Conservation (phyloP, 1,140 invertebrate species). For the Luehdorfia chinensis region DNA sequence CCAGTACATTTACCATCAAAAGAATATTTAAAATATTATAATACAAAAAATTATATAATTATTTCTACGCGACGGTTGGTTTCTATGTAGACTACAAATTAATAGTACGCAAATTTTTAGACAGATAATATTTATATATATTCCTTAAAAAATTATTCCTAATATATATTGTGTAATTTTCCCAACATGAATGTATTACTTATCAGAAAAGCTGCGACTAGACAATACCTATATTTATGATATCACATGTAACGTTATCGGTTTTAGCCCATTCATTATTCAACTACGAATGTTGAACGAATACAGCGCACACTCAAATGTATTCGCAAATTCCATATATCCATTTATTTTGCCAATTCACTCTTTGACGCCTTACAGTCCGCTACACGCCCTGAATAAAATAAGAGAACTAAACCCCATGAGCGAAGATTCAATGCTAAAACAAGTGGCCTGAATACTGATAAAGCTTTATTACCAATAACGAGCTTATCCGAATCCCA, state of each 20-base stretch:
- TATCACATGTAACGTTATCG: not conserved
- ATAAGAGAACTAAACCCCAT: constrained; percentile 45
- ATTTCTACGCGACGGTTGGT: too few species aligned
- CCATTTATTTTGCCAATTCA: constrained; percentile 58
- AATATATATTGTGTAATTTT: too few species aligned
- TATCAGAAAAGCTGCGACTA: too few species aligned
- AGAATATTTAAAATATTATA: too few species aligned
- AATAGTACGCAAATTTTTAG: too few species aligned
- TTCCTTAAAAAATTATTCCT: too few species aligned
- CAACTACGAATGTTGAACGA: constrained; percentile 28
- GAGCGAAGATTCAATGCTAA: constrained; percentile 45
- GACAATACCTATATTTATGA: too few species aligned
- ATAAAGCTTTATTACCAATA: constrained; percentile 32
- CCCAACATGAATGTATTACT: too few species aligned
- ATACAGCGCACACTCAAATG: not conserved
- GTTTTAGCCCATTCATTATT: constrained; percentile 48
- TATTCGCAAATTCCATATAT: constrained; percentile 54
- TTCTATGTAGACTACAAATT: too few species aligned
- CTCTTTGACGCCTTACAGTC: constrained; percentile 66
- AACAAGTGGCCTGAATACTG: constrained; percentile 32
- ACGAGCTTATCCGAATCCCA: constrained; percentile 18
- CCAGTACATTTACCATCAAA: too few species aligned
- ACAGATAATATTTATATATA: too few species aligned
- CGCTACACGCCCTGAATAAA: constrained; percentile 62
- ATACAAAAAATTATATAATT: too few species aligned